phyloP scores from a whole-genome alignment of 2,113 vertebrate genomes.

The Larimichthys crocea region DNA sequence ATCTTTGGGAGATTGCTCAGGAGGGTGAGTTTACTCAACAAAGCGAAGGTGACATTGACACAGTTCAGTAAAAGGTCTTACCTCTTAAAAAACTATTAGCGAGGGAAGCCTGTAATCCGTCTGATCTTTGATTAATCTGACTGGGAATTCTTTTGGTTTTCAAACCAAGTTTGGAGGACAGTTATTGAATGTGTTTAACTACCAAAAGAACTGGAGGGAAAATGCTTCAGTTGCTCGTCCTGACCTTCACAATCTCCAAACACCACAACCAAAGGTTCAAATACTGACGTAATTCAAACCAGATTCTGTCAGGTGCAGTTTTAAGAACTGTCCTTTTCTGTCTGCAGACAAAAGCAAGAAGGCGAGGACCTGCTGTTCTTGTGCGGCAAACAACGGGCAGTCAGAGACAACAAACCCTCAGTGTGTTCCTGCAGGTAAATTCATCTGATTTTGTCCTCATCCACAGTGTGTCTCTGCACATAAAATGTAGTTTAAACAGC shows the following conservation, averaged over 20 bases:
- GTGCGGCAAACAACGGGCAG: constrained; percentile 63
- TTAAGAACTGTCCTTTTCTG: constrained; percentile 4
- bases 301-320: neutral
- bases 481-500: neutral
- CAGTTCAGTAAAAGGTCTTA: neutral
- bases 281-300: neutral
- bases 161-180: neutral
- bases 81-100: neutral
- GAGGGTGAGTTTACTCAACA: constrained; percentile 82
- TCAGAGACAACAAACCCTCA: constrained; percentile 50
- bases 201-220: neutral
- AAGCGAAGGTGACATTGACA: neutral
- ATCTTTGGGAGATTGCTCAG: constrained; percentile 91
- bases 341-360: constrained; percentile 84
- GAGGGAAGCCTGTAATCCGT: neutral
- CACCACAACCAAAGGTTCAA: neutral
- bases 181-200: neutral
- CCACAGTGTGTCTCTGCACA: neutral
- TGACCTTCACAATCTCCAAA: neutral
- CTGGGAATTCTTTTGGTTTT: neutral
- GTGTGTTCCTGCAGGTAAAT: constrained; percentile 70
- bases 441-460: neutral
- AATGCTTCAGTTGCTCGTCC: neutral
- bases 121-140: neutral
- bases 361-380: constrained; percentile 77